Percentiles rank a stretch among this genome's conserved stretches.
Conservation (phyloP, 1,140 invertebrate species). For the Pseudomyrmex cubaensis region DNA sequence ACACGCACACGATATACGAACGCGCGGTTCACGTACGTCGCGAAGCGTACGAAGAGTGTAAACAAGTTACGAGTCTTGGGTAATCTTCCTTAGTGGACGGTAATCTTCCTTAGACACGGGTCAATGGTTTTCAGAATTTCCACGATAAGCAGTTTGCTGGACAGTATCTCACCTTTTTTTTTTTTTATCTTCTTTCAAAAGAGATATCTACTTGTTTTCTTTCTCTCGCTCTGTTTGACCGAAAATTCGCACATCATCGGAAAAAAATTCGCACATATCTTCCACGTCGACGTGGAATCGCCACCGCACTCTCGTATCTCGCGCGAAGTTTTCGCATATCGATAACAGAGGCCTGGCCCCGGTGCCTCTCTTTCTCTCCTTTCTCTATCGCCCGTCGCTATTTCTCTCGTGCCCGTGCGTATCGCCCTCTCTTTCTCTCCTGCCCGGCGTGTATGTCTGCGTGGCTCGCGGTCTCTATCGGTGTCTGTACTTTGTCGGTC, state of each 20-base stretch:
- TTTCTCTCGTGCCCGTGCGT: constrained; percentile 6
- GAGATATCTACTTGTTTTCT: background rate
- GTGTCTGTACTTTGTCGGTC: constrained; percentile 36
- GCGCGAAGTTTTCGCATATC: constrained; percentile 30
- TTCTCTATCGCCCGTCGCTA: background rate
- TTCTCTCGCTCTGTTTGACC: constrained; percentile 4
- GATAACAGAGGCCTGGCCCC: constrained; percentile 37
- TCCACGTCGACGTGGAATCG: constrained; percentile 34
- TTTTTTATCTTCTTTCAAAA: background rate
- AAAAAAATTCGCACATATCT: constrained; percentile 35
- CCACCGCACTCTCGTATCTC: constrained; percentile 4
- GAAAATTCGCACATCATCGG: constrained; percentile 31
- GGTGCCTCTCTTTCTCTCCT: constrained; percentile 19
- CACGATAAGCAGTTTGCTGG: background rate
- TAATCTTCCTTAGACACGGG: background rate
- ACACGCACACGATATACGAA: background rate
- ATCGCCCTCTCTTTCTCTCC: background rate
- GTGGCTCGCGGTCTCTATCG: constrained; percentile 16
- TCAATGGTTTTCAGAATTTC: constrained; percentile 3
- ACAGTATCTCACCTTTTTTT: background rate
- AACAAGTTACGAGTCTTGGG: constrained; percentile 49
- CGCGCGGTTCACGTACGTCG: background rate
- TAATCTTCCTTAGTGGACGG: background rate
- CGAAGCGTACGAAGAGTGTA: constrained; percentile 40
- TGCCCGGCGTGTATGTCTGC: background rate